Evolutionary conservation across 1,140 invertebrate species (phyloP).

Genomic region (Parasteatoda tepidariorum): DNA sequence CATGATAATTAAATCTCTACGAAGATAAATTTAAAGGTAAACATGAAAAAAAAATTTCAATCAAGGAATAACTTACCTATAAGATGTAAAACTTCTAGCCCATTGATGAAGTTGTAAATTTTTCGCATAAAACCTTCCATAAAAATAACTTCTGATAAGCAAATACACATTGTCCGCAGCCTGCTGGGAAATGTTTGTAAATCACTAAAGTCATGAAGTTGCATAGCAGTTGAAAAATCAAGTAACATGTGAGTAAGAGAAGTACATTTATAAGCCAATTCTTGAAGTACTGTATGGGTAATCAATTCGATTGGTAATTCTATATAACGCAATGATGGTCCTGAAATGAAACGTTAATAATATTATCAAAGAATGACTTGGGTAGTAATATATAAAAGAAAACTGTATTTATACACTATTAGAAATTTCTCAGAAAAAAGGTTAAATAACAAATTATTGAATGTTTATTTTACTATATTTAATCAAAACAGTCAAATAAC

Average conservation of each 20-base stretch:
- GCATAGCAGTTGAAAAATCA: slow-evolving; percentile 98
- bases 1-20: too few species aligned
- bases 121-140: slow-evolving; percentile 99
- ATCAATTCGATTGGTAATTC: slow-evolving; percentile 98
- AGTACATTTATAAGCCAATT: slow-evolving; percentile 95
- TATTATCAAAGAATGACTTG: too few species aligned
- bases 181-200: slow-evolving; percentile 99
- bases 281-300: slow-evolving; percentile 96
- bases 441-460: too few species aligned
- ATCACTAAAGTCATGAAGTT: slow-evolving; percentile 99
- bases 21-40: too few species aligned
- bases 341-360: too few species aligned
- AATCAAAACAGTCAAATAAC: too few species aligned
- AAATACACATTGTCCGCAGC: slow-evolving; percentile 95
- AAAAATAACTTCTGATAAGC: slow-evolving; percentile 98
- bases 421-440: too few species aligned
- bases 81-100: slow-evolving; percentile 96
- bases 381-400: too few species aligned
- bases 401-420: too few species aligned
- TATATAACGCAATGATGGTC: slow-evolving; percentile 90
- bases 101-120: slow-evolving; percentile 99
- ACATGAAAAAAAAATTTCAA: too few species aligned
- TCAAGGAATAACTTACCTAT: slow-evolving; percentile 86
- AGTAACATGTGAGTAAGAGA: slow-evolving; percentile 97
- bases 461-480: too few species aligned